These are phyloP conservation scores for Drosophila pallidifrons DNA, from an alignment of 1,140 invertebrate species.

Conservation along the genomic window DNA sequence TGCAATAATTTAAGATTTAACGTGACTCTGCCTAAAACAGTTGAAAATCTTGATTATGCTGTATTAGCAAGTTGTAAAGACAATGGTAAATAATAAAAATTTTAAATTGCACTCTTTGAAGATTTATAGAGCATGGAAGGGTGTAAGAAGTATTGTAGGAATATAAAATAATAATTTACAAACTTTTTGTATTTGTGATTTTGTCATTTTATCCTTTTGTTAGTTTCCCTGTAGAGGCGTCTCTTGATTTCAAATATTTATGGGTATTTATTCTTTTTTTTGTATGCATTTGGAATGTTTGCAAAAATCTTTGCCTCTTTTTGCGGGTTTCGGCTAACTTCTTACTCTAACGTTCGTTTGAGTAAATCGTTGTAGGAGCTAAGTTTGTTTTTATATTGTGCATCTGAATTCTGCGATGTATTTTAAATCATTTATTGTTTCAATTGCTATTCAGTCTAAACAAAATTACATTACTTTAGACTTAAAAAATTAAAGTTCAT, in stretches of 20 bases:
- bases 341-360: neutral
- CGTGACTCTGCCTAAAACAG: slow-evolving; percentile 53
- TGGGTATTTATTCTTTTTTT: slow-evolving; percentile 28
- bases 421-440: slow-evolving; percentile 47
- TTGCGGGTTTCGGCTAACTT: neutral
- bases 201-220: slow-evolving; percentile 22
- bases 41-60: slow-evolving; percentile 59
- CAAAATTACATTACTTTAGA: slow-evolving; percentile 55
- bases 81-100: slow-evolving; percentile 48
- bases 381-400: slow-evolving; percentile 34
- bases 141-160: slow-evolving; percentile 18
- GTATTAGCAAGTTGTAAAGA: slow-evolving; percentile 41
- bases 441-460: slow-evolving; percentile 72
- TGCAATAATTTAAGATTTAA: slow-evolving; percentile 65
- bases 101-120: slow-evolving; percentile 70
- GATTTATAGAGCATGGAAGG: slow-evolving; percentile 34
- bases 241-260: slow-evolving; percentile 25
- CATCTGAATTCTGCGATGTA: slow-evolving; percentile 49
- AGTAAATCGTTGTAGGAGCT: slow-evolving; percentile 1
- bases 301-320: slow-evolving; percentile 41
- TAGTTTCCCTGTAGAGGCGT: slow-evolving; percentile 2
- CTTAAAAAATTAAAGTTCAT: slow-evolving; percentile 35
- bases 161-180: slow-evolving; percentile 5
- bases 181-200: slow-evolving; percentile 40
- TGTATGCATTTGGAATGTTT: slow-evolving; percentile 61